Percentiles rank a stretch among this genome's conserved stretches.
Conservation (phyloP, 1,140 invertebrate species). For the Dinoponera quadriceps region DNA sequence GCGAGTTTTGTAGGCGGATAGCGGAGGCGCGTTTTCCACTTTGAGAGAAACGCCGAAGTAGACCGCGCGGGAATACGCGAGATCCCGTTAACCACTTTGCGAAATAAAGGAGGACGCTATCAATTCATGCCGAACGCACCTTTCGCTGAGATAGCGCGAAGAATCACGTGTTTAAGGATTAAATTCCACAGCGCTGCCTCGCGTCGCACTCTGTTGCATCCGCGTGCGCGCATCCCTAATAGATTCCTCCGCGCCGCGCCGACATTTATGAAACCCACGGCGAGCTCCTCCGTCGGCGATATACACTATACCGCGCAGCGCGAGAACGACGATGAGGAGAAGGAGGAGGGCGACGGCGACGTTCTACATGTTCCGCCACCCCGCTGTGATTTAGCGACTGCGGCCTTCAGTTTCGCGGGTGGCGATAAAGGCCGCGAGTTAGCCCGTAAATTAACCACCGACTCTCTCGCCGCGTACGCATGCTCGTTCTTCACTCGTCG, state of each 20-base stretch:
- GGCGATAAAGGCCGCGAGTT: constrained; percentile 56
- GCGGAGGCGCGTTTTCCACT: too few species aligned
- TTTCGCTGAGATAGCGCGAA: constrained; percentile 27
- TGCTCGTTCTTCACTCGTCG: constrained; percentile 6
- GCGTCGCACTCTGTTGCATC: not conserved
- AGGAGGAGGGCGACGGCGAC: not conserved
- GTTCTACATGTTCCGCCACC: constrained; percentile 18
- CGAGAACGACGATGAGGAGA: too few species aligned
- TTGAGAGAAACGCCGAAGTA: too few species aligned
- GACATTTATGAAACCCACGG: constrained; percentile 47
- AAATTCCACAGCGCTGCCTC: constrained; percentile 9
- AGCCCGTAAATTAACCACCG: constrained; percentile 57
- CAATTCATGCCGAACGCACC: constrained; percentile 22
- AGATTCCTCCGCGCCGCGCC: constrained; percentile 29
- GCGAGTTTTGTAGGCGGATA: too few species aligned
- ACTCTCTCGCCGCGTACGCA: not conserved
- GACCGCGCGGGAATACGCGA: constrained; percentile 1
- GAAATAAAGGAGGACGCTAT: constrained; percentile 47
- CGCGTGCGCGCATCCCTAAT: constrained; percentile 33
- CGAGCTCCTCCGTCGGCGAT: not conserved
- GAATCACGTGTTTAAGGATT: constrained; percentile 36
- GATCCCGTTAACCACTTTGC: constrained; percentile 45
- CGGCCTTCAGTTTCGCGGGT: constrained; percentile 42
- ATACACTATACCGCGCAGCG: too few species aligned
- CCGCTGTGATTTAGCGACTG: constrained; percentile 65